phyloP scores from a whole-genome alignment of 2,113 vertebrate genomes.

The Catharus minimus region DNA sequence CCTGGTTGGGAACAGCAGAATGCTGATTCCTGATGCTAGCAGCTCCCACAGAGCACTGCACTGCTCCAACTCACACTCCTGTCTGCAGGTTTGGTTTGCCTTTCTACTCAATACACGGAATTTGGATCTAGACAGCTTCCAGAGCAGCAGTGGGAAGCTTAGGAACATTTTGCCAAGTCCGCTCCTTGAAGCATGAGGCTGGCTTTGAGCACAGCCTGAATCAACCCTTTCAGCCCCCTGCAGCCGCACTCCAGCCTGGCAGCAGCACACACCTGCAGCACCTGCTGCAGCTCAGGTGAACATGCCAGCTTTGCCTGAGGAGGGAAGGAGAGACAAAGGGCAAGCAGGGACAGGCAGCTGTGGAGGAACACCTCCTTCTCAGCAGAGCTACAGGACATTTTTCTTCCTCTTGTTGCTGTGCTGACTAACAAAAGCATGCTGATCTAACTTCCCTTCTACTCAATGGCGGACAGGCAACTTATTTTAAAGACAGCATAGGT shows the following conservation, averaged over 20 bases:
- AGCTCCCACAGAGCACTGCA: neutral
- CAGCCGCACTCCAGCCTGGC: neutral
- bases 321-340: neutral
- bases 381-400: neutral
- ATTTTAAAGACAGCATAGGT: neutral
- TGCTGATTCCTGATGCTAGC: neutral
- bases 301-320: neutral
- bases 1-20: neutral
- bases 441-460: neutral
- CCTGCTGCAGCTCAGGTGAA: neutral
- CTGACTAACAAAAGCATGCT: neutral
- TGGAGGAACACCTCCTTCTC: neutral
- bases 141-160: neutral
- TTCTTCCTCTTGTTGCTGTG: neutral
- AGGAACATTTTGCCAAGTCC: neutral
- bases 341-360: neutral
- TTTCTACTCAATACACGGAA: neutral
- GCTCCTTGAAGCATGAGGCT: neutral
- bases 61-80: neutral
- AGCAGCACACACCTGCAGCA: rapidly evolving
- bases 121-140: neutral
- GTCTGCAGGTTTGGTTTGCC: neutral
- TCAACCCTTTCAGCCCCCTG: rapidly evolving
- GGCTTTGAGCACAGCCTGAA: neutral
- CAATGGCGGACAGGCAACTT: neutral